These are phyloP conservation scores for Manis javanica DNA, from an alignment of 2,797 vertebrate genomes.

Conservation along the genomic window DNA sequence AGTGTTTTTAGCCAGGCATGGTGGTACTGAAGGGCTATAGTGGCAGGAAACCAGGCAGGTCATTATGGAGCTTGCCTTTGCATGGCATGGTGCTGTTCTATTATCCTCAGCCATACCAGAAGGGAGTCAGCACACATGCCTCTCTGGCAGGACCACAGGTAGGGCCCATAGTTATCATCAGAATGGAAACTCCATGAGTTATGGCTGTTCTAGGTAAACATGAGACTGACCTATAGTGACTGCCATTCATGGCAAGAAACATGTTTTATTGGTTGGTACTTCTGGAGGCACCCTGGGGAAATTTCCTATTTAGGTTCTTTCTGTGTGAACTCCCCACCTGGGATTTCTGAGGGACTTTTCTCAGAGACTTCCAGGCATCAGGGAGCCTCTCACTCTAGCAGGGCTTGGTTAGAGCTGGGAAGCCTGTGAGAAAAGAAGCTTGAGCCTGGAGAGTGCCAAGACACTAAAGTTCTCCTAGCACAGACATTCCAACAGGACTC, in stretches of 20 bases:
- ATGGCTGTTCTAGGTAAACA: neutral
- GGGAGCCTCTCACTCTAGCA: neutral
- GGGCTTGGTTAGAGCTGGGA: neutral
- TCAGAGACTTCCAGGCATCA: neutral
- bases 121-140: neutral
- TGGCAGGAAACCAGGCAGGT: neutral
- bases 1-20: neutral
- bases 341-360: constrained; percentile 37
- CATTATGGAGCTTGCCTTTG: neutral
- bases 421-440: constrained; percentile 32
- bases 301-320: constrained; percentile 39
- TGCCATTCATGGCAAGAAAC: neutral
- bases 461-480: constrained; percentile 43
- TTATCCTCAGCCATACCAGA: neutral
- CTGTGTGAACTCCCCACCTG: neutral
- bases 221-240: neutral
- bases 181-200: neutral
- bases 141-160: neutral
- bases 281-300: neutral
- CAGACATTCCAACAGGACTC: neutral
- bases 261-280: neutral
- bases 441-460: neutral
- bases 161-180: neutral
- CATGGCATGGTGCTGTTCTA: neutral
- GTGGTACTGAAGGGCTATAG: neutral